These are phyloP conservation scores for Steatocranus sp. DNA, from an alignment of 2,797 vertebrate genomes.

Conservation along the genomic window DNA sequence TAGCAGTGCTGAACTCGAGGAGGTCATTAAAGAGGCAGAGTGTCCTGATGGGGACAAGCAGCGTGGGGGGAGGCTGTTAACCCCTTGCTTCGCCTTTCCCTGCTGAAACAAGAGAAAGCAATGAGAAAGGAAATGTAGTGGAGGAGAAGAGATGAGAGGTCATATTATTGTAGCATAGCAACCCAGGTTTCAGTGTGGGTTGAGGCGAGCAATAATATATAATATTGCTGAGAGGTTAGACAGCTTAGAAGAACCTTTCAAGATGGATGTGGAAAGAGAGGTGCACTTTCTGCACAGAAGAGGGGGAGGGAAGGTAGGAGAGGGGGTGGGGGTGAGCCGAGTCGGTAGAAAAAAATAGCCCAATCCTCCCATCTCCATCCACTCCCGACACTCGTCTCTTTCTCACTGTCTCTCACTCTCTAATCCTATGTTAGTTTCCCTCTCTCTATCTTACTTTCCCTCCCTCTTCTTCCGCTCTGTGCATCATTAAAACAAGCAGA, in stretches of 20 bases:
- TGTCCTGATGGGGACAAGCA: constrained; percentile 35
- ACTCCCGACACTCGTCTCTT: constrained; percentile 28
- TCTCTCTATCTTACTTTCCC: constrained; percentile 29
- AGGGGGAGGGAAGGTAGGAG: constrained; percentile 60
- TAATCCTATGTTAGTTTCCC: constrained; percentile 16
- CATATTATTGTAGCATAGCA: constrained; percentile 75
- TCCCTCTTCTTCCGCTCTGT: constrained; percentile 56
- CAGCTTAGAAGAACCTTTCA: constrained; percentile 73
- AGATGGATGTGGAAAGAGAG: constrained; percentile 72
- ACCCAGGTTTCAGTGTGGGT: constrained; percentile 76
- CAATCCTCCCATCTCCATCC: constrained; percentile 54
- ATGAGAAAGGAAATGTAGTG: constrained; percentile 54
- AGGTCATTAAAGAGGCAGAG: constrained; percentile 65
- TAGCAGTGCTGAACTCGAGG: constrained; percentile 44
- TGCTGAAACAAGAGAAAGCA: constrained; percentile 40
- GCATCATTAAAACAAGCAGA: constrained; percentile 79
- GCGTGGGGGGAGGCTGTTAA: constrained; percentile 58
- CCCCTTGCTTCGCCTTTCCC: constrained; percentile 61
- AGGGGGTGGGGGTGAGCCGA: constrained; percentile 46
- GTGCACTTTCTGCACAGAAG: constrained; percentile 58
- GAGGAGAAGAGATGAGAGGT: constrained; percentile 70
- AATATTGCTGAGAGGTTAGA: constrained; percentile 75
- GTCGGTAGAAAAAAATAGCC: constrained; percentile 56
- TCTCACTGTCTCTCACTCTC: constrained; percentile 7
- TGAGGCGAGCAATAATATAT: constrained; percentile 74